Base-by-base conservation (phyloP, 2,113 vertebrate genomes). In the Oncorhynchus mykiss region DNA sequence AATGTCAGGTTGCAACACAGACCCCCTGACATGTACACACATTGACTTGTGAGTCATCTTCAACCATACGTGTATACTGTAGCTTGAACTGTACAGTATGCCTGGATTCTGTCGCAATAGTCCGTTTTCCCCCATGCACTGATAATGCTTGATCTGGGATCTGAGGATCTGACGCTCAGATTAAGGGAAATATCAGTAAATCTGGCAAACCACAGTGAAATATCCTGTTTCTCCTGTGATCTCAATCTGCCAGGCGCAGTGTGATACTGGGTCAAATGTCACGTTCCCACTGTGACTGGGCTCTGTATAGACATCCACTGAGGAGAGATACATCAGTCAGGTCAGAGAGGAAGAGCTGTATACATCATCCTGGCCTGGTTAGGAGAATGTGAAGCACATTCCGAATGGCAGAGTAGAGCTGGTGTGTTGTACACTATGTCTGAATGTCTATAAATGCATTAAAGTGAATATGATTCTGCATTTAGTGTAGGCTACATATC, bases 251-350 rank as follows among this genome's bases (percentile, higher is more conserved):
- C 71, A 49, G 71, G 77, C 6, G 22, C 73, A 57, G 49, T 54
- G 67, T 82, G 87, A n/a, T 87, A 83, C 80, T 81, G 72, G 82
- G 84, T 86, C 83, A 80, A 49, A 78, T 76, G 80, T 80, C 80
- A 76, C n/a, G 2, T 66, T 72, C 14, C 69, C 51, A 11, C 45
- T 25, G 24, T 49, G 74, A 66, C 77, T 75, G 16, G 67, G 49
- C 76, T 11, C 9, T 45, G 79, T 82, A 76, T 75, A 45, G 64
- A 14, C 22, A 68, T 72, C 48, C 57, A 34, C n/a, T 71, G 45
- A 27, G 54, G 29, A 80, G 74, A 78, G 18, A 22, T 22, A 24
- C 59, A 62, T 62, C 59, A n/a, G n/a, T 62, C 20, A 62, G n/a
- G 7, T 22, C 7, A 62, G 7, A 8, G 59, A 22, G n/a, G 59